Conservation (phyloP, 1,140 invertebrate species). For the Brachionus manjavacas region DNA sequence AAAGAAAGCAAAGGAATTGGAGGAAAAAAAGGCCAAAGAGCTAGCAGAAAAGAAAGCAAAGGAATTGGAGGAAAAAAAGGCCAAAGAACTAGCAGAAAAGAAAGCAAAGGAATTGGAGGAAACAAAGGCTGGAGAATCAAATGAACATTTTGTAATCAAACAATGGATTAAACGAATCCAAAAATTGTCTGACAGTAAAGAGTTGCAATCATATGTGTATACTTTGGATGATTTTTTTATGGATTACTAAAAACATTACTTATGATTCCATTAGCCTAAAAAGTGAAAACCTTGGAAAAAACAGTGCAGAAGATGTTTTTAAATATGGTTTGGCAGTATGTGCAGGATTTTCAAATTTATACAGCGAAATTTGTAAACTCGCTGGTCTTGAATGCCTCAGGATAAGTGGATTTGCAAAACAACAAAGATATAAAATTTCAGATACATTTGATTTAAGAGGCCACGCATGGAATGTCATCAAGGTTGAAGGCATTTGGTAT, state of each 20-base stretch:
- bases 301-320: not conserved
- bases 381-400: not conserved
- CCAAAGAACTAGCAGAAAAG: too few species aligned
- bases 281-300: not conserved
- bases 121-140: too few species aligned
- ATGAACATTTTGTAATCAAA: not conserved
- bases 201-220: not conserved
- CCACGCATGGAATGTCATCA: not conserved
- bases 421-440: not conserved
- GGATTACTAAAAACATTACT: not conserved
- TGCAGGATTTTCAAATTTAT: not conserved
- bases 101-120: too few species aligned
- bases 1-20: too few species aligned
- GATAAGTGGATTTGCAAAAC: not conserved
- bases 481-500: not conserved
- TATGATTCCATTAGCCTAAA: not conserved
- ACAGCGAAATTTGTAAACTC: not conserved
- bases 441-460: not conserved
- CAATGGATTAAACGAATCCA: not conserved
- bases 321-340: not conserved
- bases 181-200: not conserved
- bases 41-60: too few species aligned
- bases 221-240: constrained; percentile 3
- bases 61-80: too few species aligned
- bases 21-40: not conserved